phyloP scores from a whole-genome alignment of 2,888 invertebrate genomes.

The Conops quadrifasciatus region DNA sequence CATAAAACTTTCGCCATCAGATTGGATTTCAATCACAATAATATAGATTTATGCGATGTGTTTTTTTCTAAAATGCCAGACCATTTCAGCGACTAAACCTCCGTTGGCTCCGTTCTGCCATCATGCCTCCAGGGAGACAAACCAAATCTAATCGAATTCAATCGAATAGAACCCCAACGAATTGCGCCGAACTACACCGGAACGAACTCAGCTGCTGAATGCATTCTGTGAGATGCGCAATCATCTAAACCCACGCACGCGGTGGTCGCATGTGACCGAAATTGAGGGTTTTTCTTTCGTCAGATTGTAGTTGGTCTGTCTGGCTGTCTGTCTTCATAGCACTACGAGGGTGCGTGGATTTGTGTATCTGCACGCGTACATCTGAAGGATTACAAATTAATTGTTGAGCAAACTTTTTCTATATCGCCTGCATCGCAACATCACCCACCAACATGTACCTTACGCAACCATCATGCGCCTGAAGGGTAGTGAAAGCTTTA shows the following conservation, averaged over 20 bases:
- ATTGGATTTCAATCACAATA: constrained; percentile 17
- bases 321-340: not conserved
- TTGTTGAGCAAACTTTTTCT: constrained; percentile 14
- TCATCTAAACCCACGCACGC: constrained; percentile 8
- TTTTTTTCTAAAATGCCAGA: no score
- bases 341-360: not conserved
- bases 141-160: no score
- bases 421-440: not conserved
- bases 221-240: constrained; percentile 14
- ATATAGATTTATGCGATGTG: no score
- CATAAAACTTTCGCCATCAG: not conserved
- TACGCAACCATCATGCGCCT: not conserved
- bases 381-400: constrained; percentile 28
- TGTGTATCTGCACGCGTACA: not conserved
- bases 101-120: not conserved
- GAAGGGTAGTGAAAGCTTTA: not conserved
- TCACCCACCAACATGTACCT: not conserved
- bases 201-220: no score
- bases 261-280: constrained; percentile 20
- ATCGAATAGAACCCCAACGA: not conserved
- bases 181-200: not conserved
- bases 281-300: not conserved
- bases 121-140: not conserved
- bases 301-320: not conserved
- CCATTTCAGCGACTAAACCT: no score